These are phyloP conservation scores for Heteropelma amictum DNA, from an alignment of 2,888 invertebrate genomes.

Conservation along the genomic window DNA sequence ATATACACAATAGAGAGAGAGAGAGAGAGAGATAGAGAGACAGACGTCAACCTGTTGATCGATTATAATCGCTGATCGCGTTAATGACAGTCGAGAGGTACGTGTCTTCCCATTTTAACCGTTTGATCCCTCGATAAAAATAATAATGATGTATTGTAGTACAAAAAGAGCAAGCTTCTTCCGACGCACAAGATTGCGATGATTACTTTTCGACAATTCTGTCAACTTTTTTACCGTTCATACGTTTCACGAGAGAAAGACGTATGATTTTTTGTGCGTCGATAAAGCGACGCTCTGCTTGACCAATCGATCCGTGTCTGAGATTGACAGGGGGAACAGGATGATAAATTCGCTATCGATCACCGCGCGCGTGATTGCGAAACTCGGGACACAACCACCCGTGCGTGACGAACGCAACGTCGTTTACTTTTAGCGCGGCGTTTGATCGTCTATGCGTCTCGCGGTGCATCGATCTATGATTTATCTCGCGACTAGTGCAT, in stretches of 20 bases:
- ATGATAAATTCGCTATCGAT: constrained; percentile 29
- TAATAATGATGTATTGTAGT: too few relatives aligned
- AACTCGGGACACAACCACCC: constrained; percentile 15
- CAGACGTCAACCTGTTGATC: constrained; percentile 61
- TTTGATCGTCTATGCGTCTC: constrained; percentile 16
- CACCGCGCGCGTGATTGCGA: constrained; percentile 11
- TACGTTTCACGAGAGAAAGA: not conserved
- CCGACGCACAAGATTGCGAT: not conserved
- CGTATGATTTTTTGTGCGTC: too few relatives aligned
- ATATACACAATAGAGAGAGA: too few relatives aligned
- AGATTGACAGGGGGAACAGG: too few relatives aligned
- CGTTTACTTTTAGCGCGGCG: not conserved
- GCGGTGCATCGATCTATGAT: constrained; percentile 10
- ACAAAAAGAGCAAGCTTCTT: too few relatives aligned
- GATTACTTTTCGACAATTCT: not conserved
- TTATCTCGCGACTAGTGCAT: not conserved
- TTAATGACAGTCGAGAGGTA: constrained; percentile 64
- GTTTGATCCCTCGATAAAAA: too few relatives aligned
- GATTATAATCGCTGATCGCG: constrained; percentile 55
- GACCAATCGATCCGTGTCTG: constrained; percentile 42
- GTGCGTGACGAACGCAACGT: not conserved
- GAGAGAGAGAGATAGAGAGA: too few relatives aligned
- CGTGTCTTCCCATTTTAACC: too few relatives aligned
- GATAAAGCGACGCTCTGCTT: constrained; percentile 53
- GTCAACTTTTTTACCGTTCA: not conserved